Percentiles rank a stretch among this genome's conserved stretches.
These are phyloP conservation scores for Camponotus vicinus DNA, from an alignment of 1,140 invertebrate species.

Conservation along the genomic window DNA sequence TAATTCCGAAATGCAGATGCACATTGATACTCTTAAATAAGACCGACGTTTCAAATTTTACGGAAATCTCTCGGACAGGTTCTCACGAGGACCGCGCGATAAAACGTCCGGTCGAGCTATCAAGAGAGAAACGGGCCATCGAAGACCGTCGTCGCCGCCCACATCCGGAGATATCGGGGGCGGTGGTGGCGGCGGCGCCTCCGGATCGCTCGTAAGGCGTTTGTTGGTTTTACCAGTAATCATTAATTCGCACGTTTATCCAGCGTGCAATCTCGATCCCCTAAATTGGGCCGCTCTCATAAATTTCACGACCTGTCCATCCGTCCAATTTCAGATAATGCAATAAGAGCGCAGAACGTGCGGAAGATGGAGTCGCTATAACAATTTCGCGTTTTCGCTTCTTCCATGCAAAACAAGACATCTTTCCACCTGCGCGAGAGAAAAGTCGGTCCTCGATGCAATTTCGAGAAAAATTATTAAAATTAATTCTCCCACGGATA, in stretches of 20 bases:
- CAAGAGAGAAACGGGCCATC: conserved; percentile 36
- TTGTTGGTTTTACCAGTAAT: conserved; percentile 74
- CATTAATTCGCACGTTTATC: conserved; percentile 72
- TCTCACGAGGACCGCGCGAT: conserved; percentile 71
- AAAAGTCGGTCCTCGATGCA: not conserved
- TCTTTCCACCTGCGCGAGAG: not conserved
- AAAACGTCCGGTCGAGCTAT: conserved; percentile 66
- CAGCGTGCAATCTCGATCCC: conserved; percentile 64
- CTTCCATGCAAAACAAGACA: conserved; percentile 10
- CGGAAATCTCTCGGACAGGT: conserved; percentile 41
- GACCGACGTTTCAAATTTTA: not conserved
- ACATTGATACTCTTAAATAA: not conserved
- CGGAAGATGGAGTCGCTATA: conserved; percentile 10
- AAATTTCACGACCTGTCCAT: conserved; percentile 66
- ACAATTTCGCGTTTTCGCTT: not conserved
- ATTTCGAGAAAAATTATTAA: not conserved
- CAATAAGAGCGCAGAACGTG: conserved; percentile 10
- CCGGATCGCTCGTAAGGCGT: conserved; percentile 69
- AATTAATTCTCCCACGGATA: not conserved
- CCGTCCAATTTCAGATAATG: conserved; percentile 68
- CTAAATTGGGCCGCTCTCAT: conserved; percentile 71
- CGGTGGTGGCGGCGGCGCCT: conserved; percentile 54
- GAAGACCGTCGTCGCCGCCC: conserved; percentile 74
- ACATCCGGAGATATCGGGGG: conserved; percentile 75
- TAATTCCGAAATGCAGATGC: not conserved